These are phyloP conservation scores for Eptatretus atami DNA, from an alignment of 2,797 vertebrate genomes.

Conservation along the genomic window DNA sequence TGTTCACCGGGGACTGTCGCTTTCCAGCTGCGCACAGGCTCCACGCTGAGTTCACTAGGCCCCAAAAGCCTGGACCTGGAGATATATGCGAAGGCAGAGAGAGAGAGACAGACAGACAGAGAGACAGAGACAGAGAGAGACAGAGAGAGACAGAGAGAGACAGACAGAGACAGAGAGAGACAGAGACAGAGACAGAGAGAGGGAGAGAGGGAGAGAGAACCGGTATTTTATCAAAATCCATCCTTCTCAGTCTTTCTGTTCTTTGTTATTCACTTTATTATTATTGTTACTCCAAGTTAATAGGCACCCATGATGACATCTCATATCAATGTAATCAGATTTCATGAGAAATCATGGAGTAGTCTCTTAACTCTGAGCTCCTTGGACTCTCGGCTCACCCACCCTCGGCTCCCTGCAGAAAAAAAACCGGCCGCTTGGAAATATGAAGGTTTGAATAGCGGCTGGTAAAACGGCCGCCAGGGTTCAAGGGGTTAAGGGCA, in stretches of 20 bases:
- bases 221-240: slow-evolving; percentile 8
- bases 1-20: slow-evolving; percentile 85
- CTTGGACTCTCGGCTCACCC: too few relatives aligned
- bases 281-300: too few relatives aligned
- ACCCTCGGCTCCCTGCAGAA: too few relatives aligned
- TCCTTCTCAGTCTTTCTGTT: not conserved
- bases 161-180: slow-evolving; percentile 6
- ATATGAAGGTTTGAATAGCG: too few relatives aligned
- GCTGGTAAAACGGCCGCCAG: too few relatives aligned
- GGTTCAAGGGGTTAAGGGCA: too few relatives aligned
- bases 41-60: slow-evolving; percentile 95
- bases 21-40: slow-evolving; percentile 95
- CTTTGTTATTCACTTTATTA: not conserved
- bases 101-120: not conserved
- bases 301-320: too few relatives aligned
- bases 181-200: too few relatives aligned
- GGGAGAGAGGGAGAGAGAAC: slow-evolving; percentile 8
- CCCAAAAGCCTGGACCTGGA: slow-evolving; percentile 93
- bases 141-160: not conserved
- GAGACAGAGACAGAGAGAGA: not conserved
- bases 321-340: too few relatives aligned
- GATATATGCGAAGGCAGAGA: slow-evolving; percentile 5
- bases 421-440: too few relatives aligned
- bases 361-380: too few relatives aligned
- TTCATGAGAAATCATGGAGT: too few relatives aligned